These are phyloP conservation scores for Acutogordius australiensis DNA, from an alignment of 2,888 invertebrate species.

Conservation along the genomic window DNA sequence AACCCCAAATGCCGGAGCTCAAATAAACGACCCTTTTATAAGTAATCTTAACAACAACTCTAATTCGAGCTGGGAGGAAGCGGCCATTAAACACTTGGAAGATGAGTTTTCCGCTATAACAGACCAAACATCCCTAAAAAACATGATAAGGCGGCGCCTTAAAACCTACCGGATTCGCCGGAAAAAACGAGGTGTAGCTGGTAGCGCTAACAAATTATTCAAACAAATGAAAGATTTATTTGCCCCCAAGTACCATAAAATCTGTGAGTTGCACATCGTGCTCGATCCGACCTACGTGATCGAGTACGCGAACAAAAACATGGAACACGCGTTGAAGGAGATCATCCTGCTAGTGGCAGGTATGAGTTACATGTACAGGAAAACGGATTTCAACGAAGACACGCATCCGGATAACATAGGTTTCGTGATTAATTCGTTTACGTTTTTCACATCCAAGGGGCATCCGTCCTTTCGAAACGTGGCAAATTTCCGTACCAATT, in stretches of 20 bases:
- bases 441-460: neutral
- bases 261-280: neutral
- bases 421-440: neutral
- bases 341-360: neutral
- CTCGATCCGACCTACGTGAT: neutral
- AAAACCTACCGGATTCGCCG: too few relatives aligned
- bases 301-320: neutral
- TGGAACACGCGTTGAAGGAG: neutral
- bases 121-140: too few relatives aligned
- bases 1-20: too few relatives aligned
- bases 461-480: neutral
- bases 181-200: too few relatives aligned
- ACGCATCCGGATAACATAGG: neutral
- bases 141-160: too few relatives aligned
- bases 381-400: neutral
- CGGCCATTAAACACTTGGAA: too few relatives aligned
- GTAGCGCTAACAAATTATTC: too few relatives aligned
- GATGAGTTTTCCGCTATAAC: too few relatives aligned
- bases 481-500: neutral
- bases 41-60: neutral
- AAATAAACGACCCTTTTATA: too few relatives aligned
- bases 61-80: too few relatives aligned
- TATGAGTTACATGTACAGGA: neutral
- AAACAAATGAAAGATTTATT: too few relatives aligned
- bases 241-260: neutral